Base-by-base conservation (phyloP, 1,140 invertebrate genomes). In the Hylyphantes graminicola region DNA sequence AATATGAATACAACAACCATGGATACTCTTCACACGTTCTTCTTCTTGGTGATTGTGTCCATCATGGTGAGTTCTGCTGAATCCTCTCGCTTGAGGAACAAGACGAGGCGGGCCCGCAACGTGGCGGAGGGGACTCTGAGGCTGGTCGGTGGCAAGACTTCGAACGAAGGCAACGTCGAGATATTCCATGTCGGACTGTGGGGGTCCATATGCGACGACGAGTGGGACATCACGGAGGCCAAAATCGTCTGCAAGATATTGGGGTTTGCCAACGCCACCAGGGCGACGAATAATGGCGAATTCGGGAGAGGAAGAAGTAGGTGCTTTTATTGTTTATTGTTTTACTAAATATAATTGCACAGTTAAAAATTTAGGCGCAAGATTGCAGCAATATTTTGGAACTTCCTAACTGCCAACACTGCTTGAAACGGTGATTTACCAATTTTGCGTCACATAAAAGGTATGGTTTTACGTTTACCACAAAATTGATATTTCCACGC, bases 151-250 rank as follows among this genome's bases (percentile, higher is more conserved):
- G 87, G 85, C 10, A 80, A 85, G 13, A 80, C 75, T 9, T 72
- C 86, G 7, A 86, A 85, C 53, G 88, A 89, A 95, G 96, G 96
- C 73, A 96, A 96, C 89, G 94, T 98, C 10, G 95, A 97, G 89
- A 94, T 98, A 57, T 93, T 93, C 85, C 94, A 97, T 89, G 91
- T 94, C 76, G 94, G 93, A 7, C 92, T 93, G 84, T 97, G 96
- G 96, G 96, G 96, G 15, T 93, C 94, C 12, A 91, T 98, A 10
- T 98, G 97, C 88, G 96, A 97, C 88, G 96, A 98, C 88, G 96
- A 97, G 88, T 97, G 95, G 94, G 96, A 96, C 88, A 88, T 92
- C 19, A 89, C 92, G 6, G 96, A 97, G 85, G 96, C 95, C 0
- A 90, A 90, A 50, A 94, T 98, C 6, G 93, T 96, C 11, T 98